These are phyloP conservation scores for Zosterops borbonicus DNA, from an alignment of 2,113 vertebrate genomes.

Conservation along the genomic window DNA sequence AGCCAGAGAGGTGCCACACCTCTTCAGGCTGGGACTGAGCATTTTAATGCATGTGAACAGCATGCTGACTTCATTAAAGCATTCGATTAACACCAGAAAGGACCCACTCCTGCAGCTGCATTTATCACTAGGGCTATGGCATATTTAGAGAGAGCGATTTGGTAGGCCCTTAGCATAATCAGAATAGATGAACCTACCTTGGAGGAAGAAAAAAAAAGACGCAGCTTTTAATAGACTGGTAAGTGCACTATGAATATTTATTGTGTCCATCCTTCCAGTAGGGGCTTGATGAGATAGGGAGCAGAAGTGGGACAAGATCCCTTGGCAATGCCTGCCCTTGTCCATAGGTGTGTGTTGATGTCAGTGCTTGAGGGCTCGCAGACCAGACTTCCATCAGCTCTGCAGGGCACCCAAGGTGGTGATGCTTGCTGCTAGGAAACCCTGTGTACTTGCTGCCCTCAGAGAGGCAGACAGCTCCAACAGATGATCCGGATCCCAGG, in stretches of 20 bases:
- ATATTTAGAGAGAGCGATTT: conserved; percentile 50
- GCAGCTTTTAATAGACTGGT: conserved; percentile 50
- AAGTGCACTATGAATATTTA: conserved; percentile 60
- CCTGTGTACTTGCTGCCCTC: fast-evolving
- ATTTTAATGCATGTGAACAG: conserved; percentile 42
- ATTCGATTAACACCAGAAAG: conserved; percentile 48
- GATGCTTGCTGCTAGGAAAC: neutral
- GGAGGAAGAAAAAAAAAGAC: neutral
- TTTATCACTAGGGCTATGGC: conserved; percentile 43
- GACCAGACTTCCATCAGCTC: neutral
- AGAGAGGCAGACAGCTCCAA: neutral
- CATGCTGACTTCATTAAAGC: conserved; percentile 53
- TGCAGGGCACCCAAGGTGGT: neutral
- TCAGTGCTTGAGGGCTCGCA: fast-evolving
- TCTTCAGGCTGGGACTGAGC: neutral
- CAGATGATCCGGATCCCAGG: neutral
- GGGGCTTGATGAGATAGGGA: neutral
- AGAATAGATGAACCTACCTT: conserved; percentile 50
- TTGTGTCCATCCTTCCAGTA: neutral
- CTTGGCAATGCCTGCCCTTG: neutral
- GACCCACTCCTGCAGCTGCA: conserved; percentile 54
- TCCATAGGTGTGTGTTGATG: neutral
- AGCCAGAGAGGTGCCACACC: neutral
- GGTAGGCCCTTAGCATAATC: conserved; percentile 58
- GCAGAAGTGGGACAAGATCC: neutral